Base-by-base conservation (phyloP, 2,113 vertebrate species). In the Lepus europaeus region DNA sequence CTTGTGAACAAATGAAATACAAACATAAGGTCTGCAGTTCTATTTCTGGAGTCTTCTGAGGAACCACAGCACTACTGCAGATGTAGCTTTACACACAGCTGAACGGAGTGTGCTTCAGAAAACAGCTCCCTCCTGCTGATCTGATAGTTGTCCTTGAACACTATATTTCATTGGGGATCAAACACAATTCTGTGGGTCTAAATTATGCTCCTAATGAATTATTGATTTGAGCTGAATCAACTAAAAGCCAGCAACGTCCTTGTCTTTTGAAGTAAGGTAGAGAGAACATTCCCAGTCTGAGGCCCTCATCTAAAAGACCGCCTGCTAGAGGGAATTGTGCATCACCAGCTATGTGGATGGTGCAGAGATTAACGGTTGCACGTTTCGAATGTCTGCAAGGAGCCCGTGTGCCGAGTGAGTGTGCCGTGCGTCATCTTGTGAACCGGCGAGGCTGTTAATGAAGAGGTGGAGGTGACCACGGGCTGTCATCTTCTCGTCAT, bases 401-500 rank as follows among this genome's bases (percentile, higher is more conserved):
- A 31, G 56, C 17, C 45, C 19, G 10, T 23, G 23, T 2, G 17
- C 39, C 0, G 4, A 78, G n/a, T 33, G 16, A 56, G n/a, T 17
- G 51, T 12, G 5, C 17, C 11, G 51, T 12, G 5, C 14, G 7
- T 36, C n/a, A 1, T 56, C 79, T 56, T 88, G 39, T 23, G 56
- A 8, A 73, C 29, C 63, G 68, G 70, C 25, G 63, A 16, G 1
- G 49, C 27, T 72, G 61, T 36, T 33, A 12, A 19, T 36, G 9
- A 14, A 12, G 31, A 53, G n/a, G 19, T 19, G 9, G 23, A 36
- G 16, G 25, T 23, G 27, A 10, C 20, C n/a, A 4, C 3, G 45
- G 3, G 5, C 8, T 1, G 14, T 10, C 19, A 9, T 7, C 4
- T 53, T 33, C 23, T 68, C 27, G 0, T 36, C 14, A 29, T 14